Evolutionary conservation across 2,113 vertebrate genomes (phyloP), one percentile per base, ranked within the genome.

Genomic region (Leptobrachium ailaonicum): DNA sequence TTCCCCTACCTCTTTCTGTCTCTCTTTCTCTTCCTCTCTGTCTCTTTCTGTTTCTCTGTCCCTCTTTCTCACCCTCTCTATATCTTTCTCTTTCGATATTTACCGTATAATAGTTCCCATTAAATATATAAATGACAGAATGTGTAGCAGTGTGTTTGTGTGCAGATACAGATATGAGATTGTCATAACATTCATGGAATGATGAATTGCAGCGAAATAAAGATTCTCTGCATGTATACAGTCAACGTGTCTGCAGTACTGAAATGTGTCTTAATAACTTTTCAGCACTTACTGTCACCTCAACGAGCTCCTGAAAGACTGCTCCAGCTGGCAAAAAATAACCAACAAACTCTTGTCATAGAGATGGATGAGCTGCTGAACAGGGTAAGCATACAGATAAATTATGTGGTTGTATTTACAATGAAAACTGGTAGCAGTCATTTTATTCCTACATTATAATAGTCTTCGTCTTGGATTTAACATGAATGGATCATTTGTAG

Each of bases 311-410:
- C 97, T 4, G 96, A 96, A 89, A 95, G 95, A 83, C 95, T 98
- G 85, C 89, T 97, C 85, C 94, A 96, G 84, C 86, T 98, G 89
- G 96, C 96, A 40, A 94, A 94, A 85, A 95, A 94, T 87, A 96
- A 96, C 86, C 88, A 98, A 88, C 93, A 91, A 85, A 96, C 93
- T 0, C 90, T 98, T 58, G 92, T 98, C 79, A 93, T 91, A 14
- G 98, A 99, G 92, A 97, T 98, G 95, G 95, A 97, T 87, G 96
- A 98, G 58, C 92, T 99, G 10, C 93, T 97, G 88, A 95, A 92
- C 91, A 92, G 98, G 89, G 98, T 99, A 89, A 87, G 94, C 83
- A 64, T 62, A 10, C 64, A 62, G 42, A 69, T 41, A 60, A 74
- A 81, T 75, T 41, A 81, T 68, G 71, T 66, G 50, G 73, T 58